phyloP scores from a whole-genome alignment of 1,140 invertebrate species.

The Microvelia longipes region DNA sequence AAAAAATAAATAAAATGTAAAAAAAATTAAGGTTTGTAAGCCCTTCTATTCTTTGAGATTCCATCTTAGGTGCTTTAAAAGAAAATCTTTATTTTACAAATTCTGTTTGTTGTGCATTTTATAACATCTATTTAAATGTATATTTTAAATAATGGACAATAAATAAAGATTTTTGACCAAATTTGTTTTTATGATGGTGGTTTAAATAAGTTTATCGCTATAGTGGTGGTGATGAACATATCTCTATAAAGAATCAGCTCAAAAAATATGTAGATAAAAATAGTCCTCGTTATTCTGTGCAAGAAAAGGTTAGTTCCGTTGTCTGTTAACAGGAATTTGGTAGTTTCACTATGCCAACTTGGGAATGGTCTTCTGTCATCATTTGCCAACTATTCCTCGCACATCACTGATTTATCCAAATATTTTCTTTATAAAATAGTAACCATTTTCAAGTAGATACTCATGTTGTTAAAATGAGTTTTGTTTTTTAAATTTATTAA shows the following conservation, averaged over 20 bases:
- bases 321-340: too few species aligned
- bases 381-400: too few species aligned
- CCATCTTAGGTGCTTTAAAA: background rate
- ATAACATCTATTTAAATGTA: background rate
- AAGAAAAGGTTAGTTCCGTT: too few species aligned
- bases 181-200: background rate
- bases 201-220: background rate
- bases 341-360: too few species aligned
- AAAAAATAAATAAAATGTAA: background rate
- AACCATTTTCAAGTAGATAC: too few species aligned
- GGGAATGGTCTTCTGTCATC: too few species aligned
- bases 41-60: background rate
- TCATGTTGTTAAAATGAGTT: too few species aligned
- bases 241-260: background rate
- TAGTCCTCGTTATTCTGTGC: background rate
- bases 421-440: too few species aligned
- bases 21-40: background rate
- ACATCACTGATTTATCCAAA: too few species aligned
- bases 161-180: background rate
- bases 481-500: too few species aligned
- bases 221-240: background rate
- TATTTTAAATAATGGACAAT: background rate
- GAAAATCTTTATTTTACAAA: background rate
- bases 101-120: background rate
- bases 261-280: background rate